Evolutionary conservation across 2,113 vertebrate species (phyloP), one percentile per base, ranked within the genome.

Genomic region (Ophiodon elongatus): DNA sequence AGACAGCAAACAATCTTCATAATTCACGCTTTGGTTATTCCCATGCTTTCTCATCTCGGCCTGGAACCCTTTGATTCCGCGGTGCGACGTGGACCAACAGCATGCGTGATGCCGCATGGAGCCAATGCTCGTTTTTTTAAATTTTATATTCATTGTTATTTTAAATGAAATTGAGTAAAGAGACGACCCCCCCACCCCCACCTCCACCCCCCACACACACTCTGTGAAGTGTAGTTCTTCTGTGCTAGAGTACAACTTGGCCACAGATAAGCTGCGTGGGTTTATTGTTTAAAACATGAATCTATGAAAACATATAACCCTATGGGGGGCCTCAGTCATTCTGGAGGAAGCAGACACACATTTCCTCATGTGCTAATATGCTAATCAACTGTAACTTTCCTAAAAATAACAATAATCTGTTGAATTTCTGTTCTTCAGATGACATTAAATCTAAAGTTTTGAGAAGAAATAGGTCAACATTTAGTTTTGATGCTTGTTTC

Each of bases 91-190:
- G 37, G 83, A 75, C 84, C 86, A 79, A 84, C 86, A 73, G 64
- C 73, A 81, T 89, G 85, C 60, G 72, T 83, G 60, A 87, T 65
- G 79, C 31, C n/a, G n/a, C n/a, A n/a, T n/a, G n/a, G n/a, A n/a
- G n/a, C n/a, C n/a, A n/a, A 81, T 47, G 27, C 57, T 65, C 21
- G 14, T 29, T 4, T 14, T 14, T 63, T 72, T 35, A 5, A 4
- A 8, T 21, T 14, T 35, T 7, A 8, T 17, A 31, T 5, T 7
- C 1, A 5, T 9, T 31, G 45, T 56, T 65, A 15, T 65, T 45
- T 45, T 25, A 2, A 63, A 47, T 43, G 15, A 29, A n/a, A 21
- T 35, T 7, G 27, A 39, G 29, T 50, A 35, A 59, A 35, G 54
- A 39, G 33, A 21, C 29, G 15, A 3, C 8, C n/a, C n/a, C n/a